A percentile compares a stretch with the other conserved stretches of the same genome.
Conservation (phyloP, 2,113 vertebrate species). For the Labeo catla region DNA sequence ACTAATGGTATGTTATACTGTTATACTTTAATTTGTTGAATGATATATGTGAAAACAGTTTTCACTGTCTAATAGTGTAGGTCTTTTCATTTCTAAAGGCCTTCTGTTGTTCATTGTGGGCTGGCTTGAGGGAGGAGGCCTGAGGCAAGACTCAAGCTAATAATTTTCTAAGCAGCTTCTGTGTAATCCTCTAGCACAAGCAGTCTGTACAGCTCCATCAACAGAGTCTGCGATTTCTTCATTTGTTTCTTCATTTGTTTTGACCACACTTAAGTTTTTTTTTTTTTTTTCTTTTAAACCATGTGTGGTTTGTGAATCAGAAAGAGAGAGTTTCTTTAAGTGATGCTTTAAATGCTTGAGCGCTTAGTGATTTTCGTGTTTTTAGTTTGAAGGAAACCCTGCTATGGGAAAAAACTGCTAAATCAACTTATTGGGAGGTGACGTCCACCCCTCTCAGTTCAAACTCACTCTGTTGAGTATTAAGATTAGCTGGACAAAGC, state of each 20-base stretch:
- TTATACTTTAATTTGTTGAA: not conserved
- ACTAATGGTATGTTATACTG: not conserved
- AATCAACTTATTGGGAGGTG: not conserved
- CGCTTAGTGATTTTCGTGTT: no score
- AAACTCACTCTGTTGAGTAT: conserved; percentile 18
- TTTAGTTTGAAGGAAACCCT: not conserved
- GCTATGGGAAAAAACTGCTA: not conserved
- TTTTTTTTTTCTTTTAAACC: not conserved
- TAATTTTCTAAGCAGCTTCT: conserved; percentile 48
- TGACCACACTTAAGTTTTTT: not conserved
- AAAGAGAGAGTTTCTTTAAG: not conserved
- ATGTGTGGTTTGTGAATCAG: not conserved
- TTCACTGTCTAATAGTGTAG: not conserved
- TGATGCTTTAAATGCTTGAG: not conserved
- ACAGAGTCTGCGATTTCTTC: conserved; percentile 1
- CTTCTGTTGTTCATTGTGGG: conserved; percentile 12
- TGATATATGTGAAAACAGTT: not conserved
- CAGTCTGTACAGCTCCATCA: not conserved
- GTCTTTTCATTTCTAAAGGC: not conserved
- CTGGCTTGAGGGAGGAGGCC: not conserved
- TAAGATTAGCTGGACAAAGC: conserved; percentile 44
- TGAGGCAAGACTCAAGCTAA: conserved; percentile 9
- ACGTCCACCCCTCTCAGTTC: not conserved
- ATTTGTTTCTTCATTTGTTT: not conserved
- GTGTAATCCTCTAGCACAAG: conserved; percentile 19